These are phyloP conservation scores for Drosophila diplacantha DNA, from an alignment of 2,888 invertebrate genomes.

Conservation along the genomic window DNA sequence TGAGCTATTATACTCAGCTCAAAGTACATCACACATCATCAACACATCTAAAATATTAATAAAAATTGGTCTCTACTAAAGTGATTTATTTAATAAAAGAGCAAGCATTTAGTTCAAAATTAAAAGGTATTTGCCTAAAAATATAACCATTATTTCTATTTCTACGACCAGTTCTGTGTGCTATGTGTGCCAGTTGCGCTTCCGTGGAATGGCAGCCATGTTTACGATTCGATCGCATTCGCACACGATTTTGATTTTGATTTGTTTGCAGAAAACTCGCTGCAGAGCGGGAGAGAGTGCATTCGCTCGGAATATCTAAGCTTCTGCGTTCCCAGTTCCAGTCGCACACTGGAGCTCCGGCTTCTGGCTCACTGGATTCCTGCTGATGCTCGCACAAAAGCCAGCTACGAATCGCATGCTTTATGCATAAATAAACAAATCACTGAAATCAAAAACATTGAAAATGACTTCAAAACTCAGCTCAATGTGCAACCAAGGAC, in stretches of 20 bases:
- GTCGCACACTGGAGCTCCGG: constrained; percentile 14
- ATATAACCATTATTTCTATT: background rate
- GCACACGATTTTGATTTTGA: constrained; percentile 70
- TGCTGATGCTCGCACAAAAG: constrained; percentile 65
- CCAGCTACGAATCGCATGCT: constrained; percentile 65
- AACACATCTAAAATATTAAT: too few relatives aligned
- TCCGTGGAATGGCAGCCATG: constrained; percentile 58
- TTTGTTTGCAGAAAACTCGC: constrained; percentile 68
- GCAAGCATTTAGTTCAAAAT: too few relatives aligned
- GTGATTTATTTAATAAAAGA: background rate
- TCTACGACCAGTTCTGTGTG: background rate
- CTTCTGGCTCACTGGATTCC: constrained; percentile 43
- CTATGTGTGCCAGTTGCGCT: constrained; percentile 61
- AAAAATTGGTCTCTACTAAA: background rate
- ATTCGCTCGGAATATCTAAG: constrained; percentile 71
- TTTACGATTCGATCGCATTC: constrained; percentile 67
- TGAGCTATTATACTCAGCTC: background rate
- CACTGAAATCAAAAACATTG: constrained; percentile 73
- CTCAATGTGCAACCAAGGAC: constrained; percentile 58
- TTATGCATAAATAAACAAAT: constrained; percentile 73
- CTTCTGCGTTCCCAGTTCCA: constrained; percentile 48
- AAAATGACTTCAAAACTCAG: constrained; percentile 68
- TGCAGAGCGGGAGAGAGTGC: constrained; percentile 58
- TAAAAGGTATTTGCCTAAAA: too few relatives aligned
- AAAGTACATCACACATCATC: too few relatives aligned